Conservation (phyloP, 2,797 vertebrate species). For the Austrolebias charrua region DNA sequence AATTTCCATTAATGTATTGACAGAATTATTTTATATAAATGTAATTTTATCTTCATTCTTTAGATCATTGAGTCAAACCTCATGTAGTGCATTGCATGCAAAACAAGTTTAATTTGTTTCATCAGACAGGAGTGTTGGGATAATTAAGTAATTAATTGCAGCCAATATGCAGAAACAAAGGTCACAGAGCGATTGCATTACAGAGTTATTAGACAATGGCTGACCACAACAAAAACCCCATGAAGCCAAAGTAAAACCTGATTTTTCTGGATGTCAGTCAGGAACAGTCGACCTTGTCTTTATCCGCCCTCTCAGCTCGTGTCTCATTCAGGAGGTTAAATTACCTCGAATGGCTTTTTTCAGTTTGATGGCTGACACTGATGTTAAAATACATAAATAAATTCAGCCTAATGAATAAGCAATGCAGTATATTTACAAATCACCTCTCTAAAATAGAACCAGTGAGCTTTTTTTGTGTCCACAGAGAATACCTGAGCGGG, state of each 20-base stretch:
- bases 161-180: not conserved
- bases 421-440: slow-evolving; percentile 75
- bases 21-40: no score
- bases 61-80: not conserved
- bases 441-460: slow-evolving; percentile 77
- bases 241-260: not conserved
- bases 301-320: slow-evolving; percentile 17
- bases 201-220: slow-evolving; percentile 7
- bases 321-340: slow-evolving; percentile 22
- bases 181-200: no score
- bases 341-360: slow-evolving; percentile 34
- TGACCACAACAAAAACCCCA: slow-evolving; percentile 7
- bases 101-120: not conserved
- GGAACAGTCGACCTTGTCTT: slow-evolving; percentile 56
- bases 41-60: no score
- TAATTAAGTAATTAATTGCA: not conserved
- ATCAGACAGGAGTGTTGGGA: not conserved
- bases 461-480: slow-evolving; percentile 61
- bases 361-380: slow-evolving; percentile 49
- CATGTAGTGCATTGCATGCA: slow-evolving; percentile 48
- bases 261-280: slow-evolving; percentile 3
- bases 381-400: slow-evolving; percentile 46
- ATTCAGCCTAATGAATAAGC: slow-evolving; percentile 68
- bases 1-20: no score
- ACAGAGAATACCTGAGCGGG: slow-evolving; percentile 74